Evolutionary conservation across 1,140 invertebrate genomes (phyloP).

Genomic region (Goniozus legneri): DNA sequence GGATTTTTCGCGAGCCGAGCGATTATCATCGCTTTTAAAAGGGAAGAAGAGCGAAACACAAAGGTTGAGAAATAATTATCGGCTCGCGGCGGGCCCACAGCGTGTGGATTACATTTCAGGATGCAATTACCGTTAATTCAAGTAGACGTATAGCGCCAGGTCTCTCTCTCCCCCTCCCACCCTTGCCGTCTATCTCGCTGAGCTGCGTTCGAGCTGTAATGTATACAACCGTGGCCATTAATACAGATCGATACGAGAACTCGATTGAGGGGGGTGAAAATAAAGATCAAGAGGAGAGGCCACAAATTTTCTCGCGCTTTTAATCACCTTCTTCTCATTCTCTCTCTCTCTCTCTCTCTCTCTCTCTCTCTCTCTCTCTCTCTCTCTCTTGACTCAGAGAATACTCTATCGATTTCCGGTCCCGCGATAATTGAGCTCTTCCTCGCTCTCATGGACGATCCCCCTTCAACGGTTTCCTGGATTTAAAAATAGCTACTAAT

Average conservation of each 20-base stretch:
- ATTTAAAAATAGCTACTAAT: too few species aligned
- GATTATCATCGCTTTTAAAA: neutral
- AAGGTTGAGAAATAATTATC: slow-evolving; percentile 14
- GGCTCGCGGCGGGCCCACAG: slow-evolving; percentile 8
- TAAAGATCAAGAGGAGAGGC: slow-evolving; percentile 14
- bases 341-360: too few species aligned
- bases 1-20: neutral
- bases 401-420: slow-evolving; percentile 29
- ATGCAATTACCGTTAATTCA: slow-evolving; percentile 20
- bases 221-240: neutral
- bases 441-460: neutral
- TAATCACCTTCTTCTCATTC: slow-evolving; percentile 23
- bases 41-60: too few species aligned
- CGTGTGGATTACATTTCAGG: slow-evolving; percentile 1
- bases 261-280: slow-evolving; percentile 7
- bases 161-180: slow-evolving; percentile 2
- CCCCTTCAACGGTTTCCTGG: too few species aligned
- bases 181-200: too few species aligned
- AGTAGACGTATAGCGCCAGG: slow-evolving; percentile 4
- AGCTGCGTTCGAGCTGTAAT: too few species aligned
- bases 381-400: too few species aligned
- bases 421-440: slow-evolving; percentile 15
- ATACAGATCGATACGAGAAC: neutral
- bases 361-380: too few species aligned
- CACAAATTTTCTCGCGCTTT: slow-evolving; percentile 30